Evolutionary conservation across 2,797 vertebrate genomes (phyloP), one percentile per base, ranked within the genome.

Genomic region (Bovichtus variegatus): DNA sequence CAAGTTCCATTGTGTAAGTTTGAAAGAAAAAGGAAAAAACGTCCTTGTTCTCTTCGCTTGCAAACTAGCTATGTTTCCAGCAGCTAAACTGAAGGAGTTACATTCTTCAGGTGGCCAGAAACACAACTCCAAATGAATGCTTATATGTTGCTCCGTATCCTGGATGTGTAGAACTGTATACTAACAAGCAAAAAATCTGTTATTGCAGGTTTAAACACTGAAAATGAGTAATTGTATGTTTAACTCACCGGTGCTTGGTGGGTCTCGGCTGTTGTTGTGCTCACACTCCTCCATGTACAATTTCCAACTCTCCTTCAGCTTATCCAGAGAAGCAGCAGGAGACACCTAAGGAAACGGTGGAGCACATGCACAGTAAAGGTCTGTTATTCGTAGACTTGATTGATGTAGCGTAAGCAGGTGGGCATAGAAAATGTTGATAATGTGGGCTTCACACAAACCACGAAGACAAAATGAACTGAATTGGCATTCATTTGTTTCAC

Each of bases 241-340:
- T 11, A 15, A 29, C 94, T 93, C 74, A 99, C 98, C 97, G 0
- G 93, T 91, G 61, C 95, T 94, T 0, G 87, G 86, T 0, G 96
- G 95, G 70, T 95, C 91, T 81, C 63, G 93, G 88, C 95, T 97
- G 90, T 96, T 96, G 92, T 98, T 99, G 75, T 43, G 88, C 2
- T 90, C 78, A 70, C 98, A 99, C 82, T 97, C 96, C n/a, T 96
- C 94, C 0, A 89, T 93, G 74, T 99, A 99, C 18, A 91, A 88
- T 74, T 92, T 94, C 97, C 97, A 99, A 38, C 80, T 96, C 91
- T 96, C 95, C 3, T 94, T 91, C 36, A 98, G 65, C 64, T 91
- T 93, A 76, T 97, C 95, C 23, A 96, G 94, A 66, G 93, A 92
- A 86, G 95, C 94, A 44, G 96, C 95, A 0, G 93, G 92, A 69